Percentiles rank a stretch among this genome's conserved stretches.
phyloP scores from a whole-genome alignment of 2,888 invertebrate genomes.

The Hyles lineata region DNA sequence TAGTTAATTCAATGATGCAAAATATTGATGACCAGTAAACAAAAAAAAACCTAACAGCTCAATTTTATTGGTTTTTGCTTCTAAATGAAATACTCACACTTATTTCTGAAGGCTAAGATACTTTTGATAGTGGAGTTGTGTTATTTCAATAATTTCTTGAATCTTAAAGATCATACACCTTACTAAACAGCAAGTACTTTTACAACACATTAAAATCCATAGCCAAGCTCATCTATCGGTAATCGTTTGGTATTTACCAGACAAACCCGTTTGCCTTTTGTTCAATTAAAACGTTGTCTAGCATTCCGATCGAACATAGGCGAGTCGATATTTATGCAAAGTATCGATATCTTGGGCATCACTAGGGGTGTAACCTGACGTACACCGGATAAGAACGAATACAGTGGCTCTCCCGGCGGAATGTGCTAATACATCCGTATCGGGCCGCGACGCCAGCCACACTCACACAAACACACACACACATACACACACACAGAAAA shows the following conservation, averaged over 20 bases:
- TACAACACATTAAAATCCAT: neutral
- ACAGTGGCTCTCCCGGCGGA: slow-evolving; percentile 79
- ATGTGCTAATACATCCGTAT: slow-evolving; percentile 85
- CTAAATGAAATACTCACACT: too few relatives aligned
- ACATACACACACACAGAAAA: slow-evolving; percentile 28
- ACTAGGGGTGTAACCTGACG: slow-evolving; percentile 83
- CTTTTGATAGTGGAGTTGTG: too few relatives aligned
- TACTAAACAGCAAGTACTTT: neutral
- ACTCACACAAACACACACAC: slow-evolving; percentile 50
- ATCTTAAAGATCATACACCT: too few relatives aligned
- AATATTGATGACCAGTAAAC: too few relatives aligned
- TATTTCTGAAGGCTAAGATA: too few relatives aligned
- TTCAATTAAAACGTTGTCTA: slow-evolving; percentile 17
- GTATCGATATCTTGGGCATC: slow-evolving; percentile 56
- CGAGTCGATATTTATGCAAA: slow-evolving; percentile 11
- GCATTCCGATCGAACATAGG: neutral
- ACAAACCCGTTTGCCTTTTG: neutral
- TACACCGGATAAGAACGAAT: slow-evolving; percentile 83
- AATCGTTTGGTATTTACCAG: neutral
- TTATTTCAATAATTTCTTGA: too few relatives aligned
- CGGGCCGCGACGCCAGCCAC: slow-evolving; percentile 62
- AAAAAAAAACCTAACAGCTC: too few relatives aligned
- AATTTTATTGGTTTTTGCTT: too few relatives aligned
- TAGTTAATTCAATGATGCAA: too few relatives aligned
- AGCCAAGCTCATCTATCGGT: neutral